phyloP scores from a whole-genome alignment of 1,140 invertebrate genomes.

The Aporrectodea caliginosa region DNA sequence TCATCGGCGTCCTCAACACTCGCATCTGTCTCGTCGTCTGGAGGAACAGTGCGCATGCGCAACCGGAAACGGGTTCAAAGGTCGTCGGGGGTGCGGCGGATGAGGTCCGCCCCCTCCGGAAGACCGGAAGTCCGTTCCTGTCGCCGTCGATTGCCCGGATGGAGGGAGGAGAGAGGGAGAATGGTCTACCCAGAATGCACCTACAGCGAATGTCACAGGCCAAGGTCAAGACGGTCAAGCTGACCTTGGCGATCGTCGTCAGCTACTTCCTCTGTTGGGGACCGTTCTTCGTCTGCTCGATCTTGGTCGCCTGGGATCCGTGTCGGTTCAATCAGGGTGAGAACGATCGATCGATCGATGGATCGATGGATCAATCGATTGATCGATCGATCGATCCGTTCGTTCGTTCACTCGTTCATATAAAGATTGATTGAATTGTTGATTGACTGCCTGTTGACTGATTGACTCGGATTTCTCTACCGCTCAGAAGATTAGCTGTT shows the following conservation, averaged over 20 bases:
- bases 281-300: constrained; percentile 63
- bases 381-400: too few species aligned
- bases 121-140: neutral
- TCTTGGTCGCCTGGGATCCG: constrained; percentile 23
- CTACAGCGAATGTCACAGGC: constrained; percentile 21
- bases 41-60: neutral
- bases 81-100: neutral
- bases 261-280: constrained; percentile 68
- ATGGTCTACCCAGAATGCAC: neutral
- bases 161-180: neutral
- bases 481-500: too few species aligned
- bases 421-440: too few species aligned
- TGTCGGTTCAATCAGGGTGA: constrained; percentile 9
- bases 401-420: too few species aligned
- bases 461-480: too few species aligned
- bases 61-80: neutral
- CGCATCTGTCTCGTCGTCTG: neutral
- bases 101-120: neutral
- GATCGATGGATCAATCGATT: too few species aligned
- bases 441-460: too few species aligned
- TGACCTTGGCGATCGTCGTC: constrained; percentile 68
- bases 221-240: constrained; percentile 71
- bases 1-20: neutral
- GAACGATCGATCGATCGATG: too few species aligned
- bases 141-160: neutral